Evolutionary conservation across 2,113 vertebrate species (phyloP).

Genomic region (Chloebia gouldiae): DNA sequence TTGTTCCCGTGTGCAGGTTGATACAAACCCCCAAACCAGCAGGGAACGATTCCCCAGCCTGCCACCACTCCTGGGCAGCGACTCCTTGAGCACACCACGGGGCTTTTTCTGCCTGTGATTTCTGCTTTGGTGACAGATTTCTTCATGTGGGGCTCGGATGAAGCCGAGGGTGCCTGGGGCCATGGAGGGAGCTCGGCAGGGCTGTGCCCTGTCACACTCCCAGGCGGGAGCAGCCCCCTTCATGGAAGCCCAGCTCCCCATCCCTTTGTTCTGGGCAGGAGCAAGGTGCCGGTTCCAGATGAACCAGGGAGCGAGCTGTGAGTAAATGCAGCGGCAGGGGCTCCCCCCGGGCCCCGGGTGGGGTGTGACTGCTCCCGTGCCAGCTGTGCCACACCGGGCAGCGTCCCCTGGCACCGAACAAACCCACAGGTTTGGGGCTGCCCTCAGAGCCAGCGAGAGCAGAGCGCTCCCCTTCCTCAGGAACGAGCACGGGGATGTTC

Average conservation of each 20-base stretch:
- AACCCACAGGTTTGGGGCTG: background rate
- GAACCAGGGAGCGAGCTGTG: rapidly evolving
- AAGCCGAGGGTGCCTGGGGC: background rate
- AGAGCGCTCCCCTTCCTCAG: background rate
- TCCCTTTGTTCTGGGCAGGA: background rate
- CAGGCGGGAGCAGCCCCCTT: rapidly evolving
- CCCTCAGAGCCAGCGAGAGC: too few relatives aligned
- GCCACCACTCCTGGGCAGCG: rapidly evolving
- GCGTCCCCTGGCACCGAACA: background rate
- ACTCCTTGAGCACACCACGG: rapidly evolving
- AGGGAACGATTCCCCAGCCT: background rate
- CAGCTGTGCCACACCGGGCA: rapidly evolving
- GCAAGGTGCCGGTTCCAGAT: background rate
- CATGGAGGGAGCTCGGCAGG: rapidly evolving
- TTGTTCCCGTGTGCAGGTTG: rapidly evolving
- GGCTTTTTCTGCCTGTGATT: background rate
- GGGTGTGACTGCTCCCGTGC: background rate
- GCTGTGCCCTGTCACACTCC: too few relatives aligned
- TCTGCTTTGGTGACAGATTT: background rate
- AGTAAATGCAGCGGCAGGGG: background rate
- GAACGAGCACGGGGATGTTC: background rate
- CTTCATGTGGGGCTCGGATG: background rate
- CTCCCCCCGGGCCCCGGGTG: background rate
- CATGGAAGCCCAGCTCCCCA: rapidly evolving
- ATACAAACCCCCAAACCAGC: rapidly evolving